Evolutionary conservation across 1,140 invertebrate species (phyloP).

Genomic region (Microplitis demolitor): DNA sequence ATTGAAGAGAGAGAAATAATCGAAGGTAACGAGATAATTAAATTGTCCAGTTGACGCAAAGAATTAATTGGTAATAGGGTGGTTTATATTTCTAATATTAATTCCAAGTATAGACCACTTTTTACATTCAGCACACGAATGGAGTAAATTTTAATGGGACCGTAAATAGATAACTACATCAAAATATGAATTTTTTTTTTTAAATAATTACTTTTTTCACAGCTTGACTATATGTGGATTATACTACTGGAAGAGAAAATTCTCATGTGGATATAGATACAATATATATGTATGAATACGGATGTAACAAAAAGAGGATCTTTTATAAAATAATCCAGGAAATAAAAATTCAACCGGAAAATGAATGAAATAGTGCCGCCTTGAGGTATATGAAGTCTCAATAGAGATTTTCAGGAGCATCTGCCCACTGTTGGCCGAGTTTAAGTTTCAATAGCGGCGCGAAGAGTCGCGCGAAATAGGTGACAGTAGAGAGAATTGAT

Average conservation of each 20-base stretch:
- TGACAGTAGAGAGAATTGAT: slow-evolving; percentile 35
- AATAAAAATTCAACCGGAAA: not conserved
- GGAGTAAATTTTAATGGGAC: slow-evolving; percentile 24
- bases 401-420: slow-evolving; percentile 50
- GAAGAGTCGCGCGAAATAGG: slow-evolving; percentile 32
- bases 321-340: not conserved
- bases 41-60: slow-evolving; percentile 40
- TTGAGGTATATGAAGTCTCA: slow-evolving; percentile 12
- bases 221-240: not conserved
- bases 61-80: slow-evolving; percentile 42
- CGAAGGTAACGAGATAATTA: slow-evolving; percentile 44
- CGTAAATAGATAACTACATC: too few species aligned
- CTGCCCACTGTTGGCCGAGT: slow-evolving; percentile 52
- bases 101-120: slow-evolving; percentile 42
- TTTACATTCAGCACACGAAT: slow-evolving; percentile 38
- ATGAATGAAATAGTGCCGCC: slow-evolving; percentile 1
- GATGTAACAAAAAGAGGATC: not conserved
- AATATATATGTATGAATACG: not conserved
- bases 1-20: slow-evolving; percentile 30
- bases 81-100: slow-evolving; percentile 39
- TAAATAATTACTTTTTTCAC: not conserved
- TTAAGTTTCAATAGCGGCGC: slow-evolving; percentile 17
- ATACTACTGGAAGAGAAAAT: too few species aligned
- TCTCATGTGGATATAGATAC: not conserved
- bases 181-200: not conserved